Percentiles rank a stretch among this genome's conserved stretches.
These are phyloP conservation scores for Apamea monoglypha DNA, from an alignment of 2,888 invertebrate species.

Conservation along the genomic window DNA sequence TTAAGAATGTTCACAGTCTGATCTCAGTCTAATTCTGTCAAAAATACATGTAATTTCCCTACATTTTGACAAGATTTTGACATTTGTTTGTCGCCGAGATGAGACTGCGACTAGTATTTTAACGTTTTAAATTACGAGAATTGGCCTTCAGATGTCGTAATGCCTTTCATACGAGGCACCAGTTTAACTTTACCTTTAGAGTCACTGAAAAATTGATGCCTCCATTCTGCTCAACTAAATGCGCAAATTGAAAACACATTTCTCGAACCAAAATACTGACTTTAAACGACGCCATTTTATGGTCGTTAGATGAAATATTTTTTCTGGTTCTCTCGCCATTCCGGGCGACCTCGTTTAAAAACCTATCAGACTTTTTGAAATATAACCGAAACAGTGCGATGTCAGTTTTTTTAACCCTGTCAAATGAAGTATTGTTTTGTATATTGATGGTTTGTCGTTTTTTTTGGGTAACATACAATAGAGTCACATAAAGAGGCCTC, in stretches of 20 bases:
- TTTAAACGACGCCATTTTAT: slow-evolving; percentile 65
- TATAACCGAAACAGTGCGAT: slow-evolving; percentile 58
- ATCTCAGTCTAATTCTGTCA: no score
- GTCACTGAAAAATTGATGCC: background rate
- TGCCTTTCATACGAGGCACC: background rate
- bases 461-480: background rate
- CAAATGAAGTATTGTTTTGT: slow-evolving; percentile 54
- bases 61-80: no score
- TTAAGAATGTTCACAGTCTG: no score
- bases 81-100: no score
- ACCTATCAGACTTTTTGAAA: slow-evolving; percentile 67
- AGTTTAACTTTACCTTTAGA: background rate
- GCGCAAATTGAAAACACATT: slow-evolving; percentile 52
- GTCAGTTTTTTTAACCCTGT: slow-evolving; percentile 46
- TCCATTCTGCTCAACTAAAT: slow-evolving; percentile 7
- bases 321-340: slow-evolving; percentile 58
- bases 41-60: no score
- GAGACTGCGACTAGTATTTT: no score
- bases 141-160: background rate
- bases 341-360: slow-evolving; percentile 67
- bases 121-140: no score
- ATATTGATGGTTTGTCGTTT: slow-evolving; percentile 32
- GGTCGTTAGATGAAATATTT: slow-evolving; percentile 66
- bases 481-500: background rate
- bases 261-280: slow-evolving; percentile 57